Base-by-base conservation (phyloP, 2,888 invertebrate species). In the Gibbula magus region DNA sequence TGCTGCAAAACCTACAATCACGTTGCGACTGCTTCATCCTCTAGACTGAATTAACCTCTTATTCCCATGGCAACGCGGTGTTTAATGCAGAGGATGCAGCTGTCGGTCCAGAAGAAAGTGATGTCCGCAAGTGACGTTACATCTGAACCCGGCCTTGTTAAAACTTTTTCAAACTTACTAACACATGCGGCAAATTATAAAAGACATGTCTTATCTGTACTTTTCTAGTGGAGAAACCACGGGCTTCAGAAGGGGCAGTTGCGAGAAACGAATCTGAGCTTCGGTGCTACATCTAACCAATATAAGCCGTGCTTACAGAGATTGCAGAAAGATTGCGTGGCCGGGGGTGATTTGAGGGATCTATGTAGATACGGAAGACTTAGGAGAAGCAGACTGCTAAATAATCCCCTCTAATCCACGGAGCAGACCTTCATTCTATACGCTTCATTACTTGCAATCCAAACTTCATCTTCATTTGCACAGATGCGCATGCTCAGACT, bases 361-460 rank as follows among this genome's bases (percentile, higher is more conserved):
- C 1, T 29, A 35, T 29, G 32, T 35, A 70, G 70, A 70, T 70
- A 70, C 39, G 35, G 18, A 20, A 70, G 70, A 39, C 39, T 32
- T 39, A 70, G 70, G 32, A 70, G 70, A 39, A 10, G 39, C 20
- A 35, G 35, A 70, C 29, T 70, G 35, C 32, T 70, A 29, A 70
- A 70, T 70, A 70, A 70, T 39, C 70, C 32, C 32, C 29, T 25
- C 70, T 70, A 70, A 70, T 70, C 70, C 70, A 18, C 8, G 20
- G 16, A n/a, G 35, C 20, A 32, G 70, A n/a, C 32, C 35, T 32
- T n/a, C 39, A 39, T 70, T 35, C 70, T 39, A 16, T 20, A 35
- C 70, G 70, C 20, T 70, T 70, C 70, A 70, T 70, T 70, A 70
- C 70, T 20, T 35, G 20, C 70, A 70, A 70, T 70, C 70, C 70